Evolutionary conservation across 2,888 invertebrate genomes (phyloP).

Genomic region (Clepsis dumicolana): DNA sequence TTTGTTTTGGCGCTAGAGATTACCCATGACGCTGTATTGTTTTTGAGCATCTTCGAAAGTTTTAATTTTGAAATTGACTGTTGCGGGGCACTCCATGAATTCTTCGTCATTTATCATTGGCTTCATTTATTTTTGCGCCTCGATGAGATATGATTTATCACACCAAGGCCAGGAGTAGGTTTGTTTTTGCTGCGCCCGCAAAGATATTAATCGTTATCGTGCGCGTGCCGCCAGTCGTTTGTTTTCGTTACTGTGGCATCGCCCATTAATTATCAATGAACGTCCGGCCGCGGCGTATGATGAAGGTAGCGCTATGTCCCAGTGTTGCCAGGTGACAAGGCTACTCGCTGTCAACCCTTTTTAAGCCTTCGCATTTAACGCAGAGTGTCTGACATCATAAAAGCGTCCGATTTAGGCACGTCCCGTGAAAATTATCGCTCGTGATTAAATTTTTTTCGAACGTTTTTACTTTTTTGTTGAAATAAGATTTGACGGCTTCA

Average conservation of each 20-base stretch:
- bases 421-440: conserved; percentile 77
- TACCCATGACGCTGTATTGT: conserved; percentile 35
- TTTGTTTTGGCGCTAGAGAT: conserved; percentile 28
- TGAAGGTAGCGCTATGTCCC: conserved; percentile 80
- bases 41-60: conserved; percentile 48
- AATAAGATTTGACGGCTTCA: conserved; percentile 20
- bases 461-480: conserved; percentile 59
- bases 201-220: conserved; percentile 85
- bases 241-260: conserved; percentile 84
- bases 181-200: conserved; percentile 82
- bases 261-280: conserved; percentile 86
- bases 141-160: conserved; percentile 84
- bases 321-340: conserved; percentile 82
- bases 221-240: conserved; percentile 82
- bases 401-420: conserved; percentile 83
- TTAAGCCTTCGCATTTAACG: conserved; percentile 84
- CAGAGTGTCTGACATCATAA: conserved; percentile 84
- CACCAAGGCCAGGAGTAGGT: conserved; percentile 77
- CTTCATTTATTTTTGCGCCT: conserved; percentile 85
- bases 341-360: conserved; percentile 83
- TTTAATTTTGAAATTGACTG: conserved; percentile 74
- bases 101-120: conserved; percentile 83
- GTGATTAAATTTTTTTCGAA: conserved; percentile 78
- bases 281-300: conserved; percentile 78
- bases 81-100: conserved; percentile 67